Base-by-base conservation (phyloP, 2,797 vertebrate species). In the Poecilia velifera region DNA sequence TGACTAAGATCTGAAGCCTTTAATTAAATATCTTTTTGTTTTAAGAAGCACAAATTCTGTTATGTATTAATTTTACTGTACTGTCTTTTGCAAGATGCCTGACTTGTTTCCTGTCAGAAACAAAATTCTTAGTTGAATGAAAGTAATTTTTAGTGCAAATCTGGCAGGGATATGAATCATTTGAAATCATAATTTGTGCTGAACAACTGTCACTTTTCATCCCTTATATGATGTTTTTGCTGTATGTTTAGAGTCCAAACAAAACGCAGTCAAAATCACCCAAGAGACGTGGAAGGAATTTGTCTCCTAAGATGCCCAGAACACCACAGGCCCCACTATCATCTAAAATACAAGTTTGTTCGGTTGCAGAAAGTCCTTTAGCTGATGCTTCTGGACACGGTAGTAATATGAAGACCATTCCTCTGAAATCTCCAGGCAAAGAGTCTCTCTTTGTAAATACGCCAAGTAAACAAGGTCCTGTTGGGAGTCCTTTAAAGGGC, bases 241-340 rank as follows among this genome's bases (percentile, higher is more conserved):
- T 9, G 25, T 45, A 4, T 79, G 80, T 84, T 82, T 53, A 96
- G 96, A 95, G 90, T 90, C 93, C 89, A 59, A 91, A 87, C 78
- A 95, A 94, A 96, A 97, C 95, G 1, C 95, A 95, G 76, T 92
- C 87, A 73, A 97, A 96, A 90, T 95, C 88, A 64, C 88, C 84
- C 0, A 77, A 77, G 46, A 95, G 92, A 81, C 73, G 36, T 46
- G 75, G 87, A 10, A 86, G 51, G 41, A 87, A 41, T 83, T 82
- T 36, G 22, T 89, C 90, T 45, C 91, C 89, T 1, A 76, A 46
- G 28, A 85, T 80, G 14, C 80, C 78, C 74, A 72, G 47, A 45
- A 84, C 79, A 2, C 84, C 89, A 22, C 78, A 41, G 34, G 82
- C 76, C 2, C 83, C 89, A 25, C 78, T 73, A 25, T 81, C 78